Evolutionary conservation across 30 jellyfish, hydroid and myxozoan species (phyloP), one percentile per base, ranked within the genome.

Genomic region (Mastigias papua): DNA sequence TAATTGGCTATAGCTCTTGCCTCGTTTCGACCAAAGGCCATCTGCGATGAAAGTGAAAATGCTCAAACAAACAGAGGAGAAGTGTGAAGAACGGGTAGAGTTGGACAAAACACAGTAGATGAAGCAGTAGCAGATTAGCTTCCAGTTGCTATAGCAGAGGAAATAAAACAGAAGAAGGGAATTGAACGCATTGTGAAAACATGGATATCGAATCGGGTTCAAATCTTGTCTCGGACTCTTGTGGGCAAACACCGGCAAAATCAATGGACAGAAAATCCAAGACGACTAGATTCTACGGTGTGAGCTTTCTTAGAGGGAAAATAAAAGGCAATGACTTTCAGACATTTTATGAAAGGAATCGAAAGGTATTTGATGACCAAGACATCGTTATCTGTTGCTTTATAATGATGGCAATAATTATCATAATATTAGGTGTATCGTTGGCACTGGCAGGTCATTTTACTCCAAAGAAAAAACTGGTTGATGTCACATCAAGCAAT

Each of bases 381-480:
- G 92, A 78, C 21, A 33, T 42, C 16, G 32, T 30, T 26, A 49
- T 75, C 29, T 88, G 97, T 30, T 68, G 83, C 23, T 35, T 88
- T 19, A 72, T 88, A 8, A 80, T 71, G 28, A 28, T 79, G 31
- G 69, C 97, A 0, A 68, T 78, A 27, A 61, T 88, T 28, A 61
- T 73, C 4, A 76, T 88, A 20, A 88, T 76, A 7, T 77, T 70
- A 26, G 97, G 97, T 3, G 26, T 88, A 48, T 49, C 92, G 1
- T 70, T 88, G 17, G 97, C 90, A 23, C 61, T 88, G 76, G 97
- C 92, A 34, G 97, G 97, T 35, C 97, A 88, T 69, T 79, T 88
- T 26, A 88, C 92, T 8, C 88, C 91, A 20, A 78, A 60, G 91
- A 78, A 88, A 50, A 51, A 49, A 25, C 22, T 88, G 48, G 58